A percentile compares a stretch with the other conserved stretches of the same genome.
phyloP scores from a whole-genome alignment of 1,140 invertebrate species.

The Polypedilum pembai region DNA sequence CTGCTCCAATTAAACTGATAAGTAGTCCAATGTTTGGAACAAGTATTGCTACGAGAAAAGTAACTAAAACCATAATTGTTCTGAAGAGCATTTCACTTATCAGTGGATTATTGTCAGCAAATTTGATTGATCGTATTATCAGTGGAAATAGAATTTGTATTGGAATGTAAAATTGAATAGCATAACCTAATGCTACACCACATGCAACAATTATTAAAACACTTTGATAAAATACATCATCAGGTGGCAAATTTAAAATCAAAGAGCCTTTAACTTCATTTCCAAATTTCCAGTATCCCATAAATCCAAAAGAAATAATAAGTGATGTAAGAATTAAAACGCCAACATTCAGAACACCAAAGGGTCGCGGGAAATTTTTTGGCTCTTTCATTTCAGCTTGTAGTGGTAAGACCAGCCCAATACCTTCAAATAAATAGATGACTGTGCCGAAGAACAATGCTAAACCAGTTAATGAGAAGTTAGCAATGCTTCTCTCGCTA shows the following conservation, averaged over 20 bases:
- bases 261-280: slow-evolving; percentile 54
- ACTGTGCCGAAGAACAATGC: slow-evolving; percentile 70
- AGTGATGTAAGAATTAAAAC: slow-evolving; percentile 69
- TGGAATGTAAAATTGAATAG: slow-evolving; percentile 81
- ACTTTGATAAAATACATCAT: slow-evolving; percentile 47
- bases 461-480: background rate
- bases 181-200: slow-evolving; percentile 69
- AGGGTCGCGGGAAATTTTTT: slow-evolving; percentile 59
- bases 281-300: slow-evolving; percentile 78
- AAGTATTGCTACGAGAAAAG: slow-evolving; percentile 69
- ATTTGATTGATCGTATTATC: slow-evolving; percentile 43
- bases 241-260: slow-evolving; percentile 52
- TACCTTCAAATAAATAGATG: slow-evolving; percentile 73
- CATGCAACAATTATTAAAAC: slow-evolving; percentile 62
- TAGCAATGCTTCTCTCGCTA: slow-evolving; percentile 37
- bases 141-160: slow-evolving; percentile 56
- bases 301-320: slow-evolving; percentile 72
- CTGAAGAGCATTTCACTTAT: slow-evolving; percentile 54
- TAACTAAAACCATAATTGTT: slow-evolving; percentile 56
- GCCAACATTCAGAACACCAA: slow-evolving; percentile 76
- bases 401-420: slow-evolving; percentile 72
- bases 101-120: slow-evolving; percentile 48
- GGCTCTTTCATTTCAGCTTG: slow-evolving; percentile 86
- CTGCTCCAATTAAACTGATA: slow-evolving; percentile 83
- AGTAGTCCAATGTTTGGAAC: slow-evolving; percentile 78